Evolutionary conservation across 2,797 vertebrate genomes (phyloP).

Genomic region (Bufotes viridis): DNA sequence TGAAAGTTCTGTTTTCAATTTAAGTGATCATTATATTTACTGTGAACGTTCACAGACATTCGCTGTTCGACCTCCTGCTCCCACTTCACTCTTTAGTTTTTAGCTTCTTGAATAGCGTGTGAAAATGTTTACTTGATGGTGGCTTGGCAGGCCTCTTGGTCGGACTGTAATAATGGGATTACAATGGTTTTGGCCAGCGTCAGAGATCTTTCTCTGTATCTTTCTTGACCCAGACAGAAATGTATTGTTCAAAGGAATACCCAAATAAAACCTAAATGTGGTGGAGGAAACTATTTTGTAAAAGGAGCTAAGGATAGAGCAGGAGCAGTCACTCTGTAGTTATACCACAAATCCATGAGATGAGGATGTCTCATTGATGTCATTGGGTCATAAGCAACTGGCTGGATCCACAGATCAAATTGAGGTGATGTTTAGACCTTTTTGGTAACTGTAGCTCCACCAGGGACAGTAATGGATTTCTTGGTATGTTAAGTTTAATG

Average conservation of each 20-base stretch:
- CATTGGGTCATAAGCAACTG: background rate
- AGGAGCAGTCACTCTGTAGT: background rate
- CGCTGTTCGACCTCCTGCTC: conserved; percentile 24
- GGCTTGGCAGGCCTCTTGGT: conserved; percentile 28
- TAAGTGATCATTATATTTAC: conserved; percentile 45
- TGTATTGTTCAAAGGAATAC: background rate
- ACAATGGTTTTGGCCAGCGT: conserved; percentile 23
- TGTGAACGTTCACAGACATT: conserved; percentile 38
- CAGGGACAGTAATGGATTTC: background rate
- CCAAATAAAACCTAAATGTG: conserved; percentile 17
- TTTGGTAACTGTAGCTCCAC: background rate
- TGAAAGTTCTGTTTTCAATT: conserved; percentile 69
- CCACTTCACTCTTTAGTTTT: conserved; percentile 15
- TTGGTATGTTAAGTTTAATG: background rate
- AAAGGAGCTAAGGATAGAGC: background rate
- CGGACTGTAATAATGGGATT: conserved; percentile 31
- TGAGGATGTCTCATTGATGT: background rate
- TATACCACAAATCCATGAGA: background rate
- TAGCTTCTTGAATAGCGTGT: conserved; percentile 27
- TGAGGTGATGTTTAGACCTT: background rate
- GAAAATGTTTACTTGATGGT: conserved; percentile 39
- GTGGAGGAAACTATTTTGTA: background rate
- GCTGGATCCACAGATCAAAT: background rate
- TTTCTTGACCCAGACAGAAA: conserved; percentile 6
- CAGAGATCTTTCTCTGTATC: background rate